Evolutionary conservation across 2,113 vertebrate genomes (phyloP).

Genomic region (Caretta caretta): DNA sequence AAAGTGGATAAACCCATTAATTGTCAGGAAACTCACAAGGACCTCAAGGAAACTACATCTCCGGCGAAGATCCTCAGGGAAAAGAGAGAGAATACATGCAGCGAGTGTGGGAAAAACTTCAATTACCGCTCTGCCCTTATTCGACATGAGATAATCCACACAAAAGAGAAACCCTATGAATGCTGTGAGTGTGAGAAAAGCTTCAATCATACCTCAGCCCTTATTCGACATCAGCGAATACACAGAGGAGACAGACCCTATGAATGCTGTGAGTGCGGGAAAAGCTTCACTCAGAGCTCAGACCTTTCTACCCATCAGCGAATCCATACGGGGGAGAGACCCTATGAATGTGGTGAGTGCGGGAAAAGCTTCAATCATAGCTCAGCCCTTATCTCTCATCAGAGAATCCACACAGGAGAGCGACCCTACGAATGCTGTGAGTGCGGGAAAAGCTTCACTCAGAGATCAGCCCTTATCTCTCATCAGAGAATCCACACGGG

Average conservation of each 20-base stretch:
- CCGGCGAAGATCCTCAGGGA: neutral
- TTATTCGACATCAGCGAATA: neutral
- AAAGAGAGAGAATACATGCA: neutral
- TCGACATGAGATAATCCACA: neutral
- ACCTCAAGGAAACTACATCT: neutral
- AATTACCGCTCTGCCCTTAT: neutral
- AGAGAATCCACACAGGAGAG: too few relatives aligned
- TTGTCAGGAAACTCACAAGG: neutral
- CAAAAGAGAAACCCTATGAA: neutral
- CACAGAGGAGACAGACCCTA: neutral
- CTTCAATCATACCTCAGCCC: neutral
- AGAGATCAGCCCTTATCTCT: too few relatives aligned
- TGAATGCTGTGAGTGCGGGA: neutral
- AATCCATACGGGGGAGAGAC: too few relatives aligned
- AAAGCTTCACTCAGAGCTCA: too few relatives aligned
- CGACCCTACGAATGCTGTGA: too few relatives aligned
- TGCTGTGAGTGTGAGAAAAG: neutral
- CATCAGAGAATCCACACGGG: too few relatives aligned
- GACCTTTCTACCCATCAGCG: too few relatives aligned
- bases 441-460: too few relatives aligned
- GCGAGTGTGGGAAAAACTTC: neutral
- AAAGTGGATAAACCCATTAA: neutral
- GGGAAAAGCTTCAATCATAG: too few relatives aligned
- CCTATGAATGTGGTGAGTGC: too few relatives aligned
- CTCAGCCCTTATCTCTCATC: too few relatives aligned